Percentiles rank a stretch among this genome's conserved stretches.
These are phyloP conservation scores for western clawed frog (Xenopus tropicalis) DNA, from an alignment of 2,113 vertebrate species.

Conservation along the genomic window DNA sequence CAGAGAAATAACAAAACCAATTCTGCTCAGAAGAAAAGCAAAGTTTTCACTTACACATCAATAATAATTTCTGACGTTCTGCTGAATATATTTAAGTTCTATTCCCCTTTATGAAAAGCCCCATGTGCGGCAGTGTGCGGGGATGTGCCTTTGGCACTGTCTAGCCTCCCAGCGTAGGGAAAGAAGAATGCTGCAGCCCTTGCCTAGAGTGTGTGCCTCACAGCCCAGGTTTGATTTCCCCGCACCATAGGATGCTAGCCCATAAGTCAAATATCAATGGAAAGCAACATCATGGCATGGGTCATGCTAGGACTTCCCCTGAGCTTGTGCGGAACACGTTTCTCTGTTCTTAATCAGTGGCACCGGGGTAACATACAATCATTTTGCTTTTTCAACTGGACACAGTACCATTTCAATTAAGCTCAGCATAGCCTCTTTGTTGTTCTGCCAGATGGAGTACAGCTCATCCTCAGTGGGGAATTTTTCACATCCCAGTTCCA, in stretches of 20 bases:
- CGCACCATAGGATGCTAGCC: not conserved
- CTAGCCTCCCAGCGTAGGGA: too few relatives aligned
- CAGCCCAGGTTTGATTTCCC: too few relatives aligned
- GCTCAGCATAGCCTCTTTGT: slow-evolving; percentile 84
- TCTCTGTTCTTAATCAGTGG: slow-evolving; percentile 18
- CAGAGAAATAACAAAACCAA: too few relatives aligned
- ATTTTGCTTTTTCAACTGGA: not conserved
- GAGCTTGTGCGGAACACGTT: not conserved
- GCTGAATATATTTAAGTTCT: too few relatives aligned
- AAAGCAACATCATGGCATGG: not conserved
- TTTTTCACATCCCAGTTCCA: slow-evolving; percentile 94
- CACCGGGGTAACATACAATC: slow-evolving; percentile 6
- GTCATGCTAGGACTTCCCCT: slow-evolving; percentile 5
- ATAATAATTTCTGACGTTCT: too few relatives aligned
- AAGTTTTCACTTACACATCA: too few relatives aligned
- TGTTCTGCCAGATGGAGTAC: slow-evolving; percentile 85
- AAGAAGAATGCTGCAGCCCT: too few relatives aligned
- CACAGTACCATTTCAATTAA: slow-evolving; percentile 83
- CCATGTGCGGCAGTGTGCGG: too few relatives aligned
- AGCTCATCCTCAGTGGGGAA: slow-evolving; percentile 88
- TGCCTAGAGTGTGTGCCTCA: too few relatives aligned
- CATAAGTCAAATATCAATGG: slow-evolving; percentile 28
- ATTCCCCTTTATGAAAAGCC: too few relatives aligned
- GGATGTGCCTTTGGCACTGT: too few relatives aligned
- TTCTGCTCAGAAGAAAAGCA: too few relatives aligned